These are phyloP conservation scores for Taeniopygia guttata DNA, from an alignment of 2,797 vertebrate genomes.

Conservation along the genomic window DNA sequence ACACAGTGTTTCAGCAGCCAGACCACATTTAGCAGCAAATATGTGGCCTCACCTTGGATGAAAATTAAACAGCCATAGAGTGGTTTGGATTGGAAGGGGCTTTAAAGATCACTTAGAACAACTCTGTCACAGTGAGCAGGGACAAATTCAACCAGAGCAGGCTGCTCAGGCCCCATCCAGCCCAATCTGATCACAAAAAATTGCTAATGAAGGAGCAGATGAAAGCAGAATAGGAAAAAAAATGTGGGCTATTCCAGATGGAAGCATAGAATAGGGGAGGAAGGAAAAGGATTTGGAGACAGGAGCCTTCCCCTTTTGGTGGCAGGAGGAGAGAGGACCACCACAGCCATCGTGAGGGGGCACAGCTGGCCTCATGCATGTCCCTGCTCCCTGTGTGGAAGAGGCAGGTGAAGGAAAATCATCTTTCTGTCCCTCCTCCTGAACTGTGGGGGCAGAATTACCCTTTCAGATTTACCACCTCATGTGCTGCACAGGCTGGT, in stretches of 20 bases:
- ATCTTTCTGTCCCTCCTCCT: neutral
- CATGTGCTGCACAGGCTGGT: neutral
- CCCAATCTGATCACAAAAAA: neutral
- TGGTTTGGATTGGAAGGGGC: neutral
- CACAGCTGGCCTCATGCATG: accelerated
- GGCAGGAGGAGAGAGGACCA: neutral
- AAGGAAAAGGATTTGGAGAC: neutral
- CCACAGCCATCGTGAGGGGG: neutral
- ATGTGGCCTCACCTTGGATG: neutral
- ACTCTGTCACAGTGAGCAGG: neutral
- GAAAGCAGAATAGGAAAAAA: neutral
- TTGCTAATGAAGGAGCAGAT: neutral
- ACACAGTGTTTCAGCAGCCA: neutral
- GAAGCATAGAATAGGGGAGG: accelerated
- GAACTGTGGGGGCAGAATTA: accelerated
- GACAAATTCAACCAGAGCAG: neutral
- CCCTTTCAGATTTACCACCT: neutral
- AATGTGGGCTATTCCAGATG: neutral
- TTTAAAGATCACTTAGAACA: neutral
- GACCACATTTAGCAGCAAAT: neutral
- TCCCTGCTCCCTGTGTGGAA: neutral
- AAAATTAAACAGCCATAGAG: neutral
- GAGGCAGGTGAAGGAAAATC: neutral
- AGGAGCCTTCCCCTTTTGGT: neutral
- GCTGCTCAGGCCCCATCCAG: neutral